Conservation (phyloP, 2,113 vertebrate genomes). For the Amphiprion ocellaris region DNA sequence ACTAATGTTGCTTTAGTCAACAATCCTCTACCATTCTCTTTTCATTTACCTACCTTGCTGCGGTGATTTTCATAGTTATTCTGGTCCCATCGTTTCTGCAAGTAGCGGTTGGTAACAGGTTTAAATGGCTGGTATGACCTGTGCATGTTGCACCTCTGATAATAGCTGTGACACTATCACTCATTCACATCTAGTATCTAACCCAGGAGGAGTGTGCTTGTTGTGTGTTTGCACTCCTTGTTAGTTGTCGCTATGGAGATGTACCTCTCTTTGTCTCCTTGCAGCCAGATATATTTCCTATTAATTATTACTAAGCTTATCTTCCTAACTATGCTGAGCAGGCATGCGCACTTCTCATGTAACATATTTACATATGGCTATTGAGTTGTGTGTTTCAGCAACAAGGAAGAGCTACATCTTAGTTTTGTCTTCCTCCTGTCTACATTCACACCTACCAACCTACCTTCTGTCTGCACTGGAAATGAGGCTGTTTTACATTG, state of each 20-base stretch:
- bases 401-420: neutral
- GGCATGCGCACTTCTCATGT: neutral
- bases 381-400: neutral
- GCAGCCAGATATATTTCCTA: constrained; percentile 58
- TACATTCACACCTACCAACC: no score
- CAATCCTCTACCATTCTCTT: neutral
- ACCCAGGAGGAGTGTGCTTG: neutral
- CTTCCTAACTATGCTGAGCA: neutral
- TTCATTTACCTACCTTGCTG: constrained; percentile 76
- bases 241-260: constrained; percentile 55
- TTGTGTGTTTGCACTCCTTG: constrained; percentile 36
- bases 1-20: no score
- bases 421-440: neutral
- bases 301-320: constrained; percentile 67
- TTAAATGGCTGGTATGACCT: constrained; percentile 81
- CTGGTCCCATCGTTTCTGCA: constrained; percentile 86
- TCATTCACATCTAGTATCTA: neutral
- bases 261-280: constrained; percentile 37
- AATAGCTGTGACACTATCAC: neutral
- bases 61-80: constrained; percentile 76
- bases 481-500: no score
- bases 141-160: constrained; percentile 73
- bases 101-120: constrained; percentile 80
- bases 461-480: no score
- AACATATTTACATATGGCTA: neutral